phyloP scores from a whole-genome alignment of 2,888 invertebrate species.

The Emmelina monodactyla region DNA sequence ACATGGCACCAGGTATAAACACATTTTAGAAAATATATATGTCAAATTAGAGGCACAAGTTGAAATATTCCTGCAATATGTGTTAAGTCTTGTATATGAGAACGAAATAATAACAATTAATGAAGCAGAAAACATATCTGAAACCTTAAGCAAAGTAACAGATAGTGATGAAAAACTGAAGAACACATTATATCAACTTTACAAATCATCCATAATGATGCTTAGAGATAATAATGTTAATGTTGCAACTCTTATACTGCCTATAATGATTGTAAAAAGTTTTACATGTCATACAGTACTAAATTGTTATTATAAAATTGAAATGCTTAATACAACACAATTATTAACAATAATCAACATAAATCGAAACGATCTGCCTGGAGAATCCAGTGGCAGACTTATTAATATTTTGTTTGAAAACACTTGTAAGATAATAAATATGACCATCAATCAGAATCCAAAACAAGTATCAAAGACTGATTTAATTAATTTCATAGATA shows the following conservation, averaged over 20 bases:
- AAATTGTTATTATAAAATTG: constrained; percentile 21
- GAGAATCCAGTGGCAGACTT: constrained; percentile 36
- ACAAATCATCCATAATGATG: constrained; percentile 27
- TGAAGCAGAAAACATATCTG: constrained; percentile 24
- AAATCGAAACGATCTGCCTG: constrained; percentile 17
- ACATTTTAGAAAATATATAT: neutral
- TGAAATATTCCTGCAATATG: constrained; percentile 29
- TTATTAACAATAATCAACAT: constrained; percentile 23
- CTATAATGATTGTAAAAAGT: neutral
- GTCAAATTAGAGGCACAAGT: constrained; percentile 19
- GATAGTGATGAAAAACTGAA: constrained; percentile 13
- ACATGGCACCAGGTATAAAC: constrained; percentile 19
- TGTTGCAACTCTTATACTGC: neutral
- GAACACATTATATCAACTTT: constrained; percentile 26
- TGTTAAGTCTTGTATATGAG: constrained; percentile 26
- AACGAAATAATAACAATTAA: constrained; percentile 25
- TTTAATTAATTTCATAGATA: constrained; percentile 31
- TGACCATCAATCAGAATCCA: constrained; percentile 19
- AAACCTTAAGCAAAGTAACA: constrained; percentile 15
- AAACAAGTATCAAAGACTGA: constrained; percentile 16
- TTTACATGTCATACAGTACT: constrained; percentile 9
- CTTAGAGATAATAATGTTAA: constrained; percentile 25
- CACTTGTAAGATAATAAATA: constrained; percentile 32
- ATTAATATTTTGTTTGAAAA: constrained; percentile 42
- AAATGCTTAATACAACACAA: constrained; percentile 26